phyloP scores from a whole-genome alignment of 2,888 invertebrate species.

The Macroteleia sp. region DNA sequence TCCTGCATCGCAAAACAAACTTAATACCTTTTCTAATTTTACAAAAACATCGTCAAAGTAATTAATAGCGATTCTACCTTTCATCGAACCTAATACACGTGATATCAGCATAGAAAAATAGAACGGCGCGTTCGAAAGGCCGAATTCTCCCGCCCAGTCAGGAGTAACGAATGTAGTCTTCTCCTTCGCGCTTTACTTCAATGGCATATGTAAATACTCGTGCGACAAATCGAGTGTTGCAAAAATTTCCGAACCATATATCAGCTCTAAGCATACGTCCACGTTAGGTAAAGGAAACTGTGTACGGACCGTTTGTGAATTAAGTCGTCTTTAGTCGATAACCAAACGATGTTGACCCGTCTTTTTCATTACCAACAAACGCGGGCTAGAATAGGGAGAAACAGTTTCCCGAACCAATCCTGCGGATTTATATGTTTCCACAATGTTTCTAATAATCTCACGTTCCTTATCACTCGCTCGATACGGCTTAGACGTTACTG shows the following conservation, averaged over 20 bases:
- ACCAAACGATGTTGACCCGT: background rate
- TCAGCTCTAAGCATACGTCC: background rate
- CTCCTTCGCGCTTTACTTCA: constrained; percentile 14
- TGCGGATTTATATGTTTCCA: background rate
- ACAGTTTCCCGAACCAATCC: constrained; percentile 1
- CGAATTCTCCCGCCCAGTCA: constrained; percentile 69
- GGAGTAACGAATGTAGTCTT: constrained; percentile 65
- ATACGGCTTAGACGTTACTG: background rate
- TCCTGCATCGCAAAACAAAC: too few relatives aligned
- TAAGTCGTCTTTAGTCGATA: constrained; percentile 8
- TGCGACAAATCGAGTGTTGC: background rate
- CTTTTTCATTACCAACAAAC: background rate
- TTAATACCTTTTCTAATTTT: constrained; percentile 60
- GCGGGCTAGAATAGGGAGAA: constrained; percentile 1
- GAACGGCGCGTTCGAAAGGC: constrained; percentile 69
- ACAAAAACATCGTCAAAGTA: constrained; percentile 74
- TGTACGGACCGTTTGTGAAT: background rate
- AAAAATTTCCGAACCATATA: constrained; percentile 7
- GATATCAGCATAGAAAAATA: constrained; percentile 69
- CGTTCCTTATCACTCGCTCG: background rate
- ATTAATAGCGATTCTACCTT: constrained; percentile 54
- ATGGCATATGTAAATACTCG: constrained; percentile 5
- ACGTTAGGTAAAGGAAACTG: constrained; percentile 23
- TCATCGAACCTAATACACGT: constrained; percentile 59
- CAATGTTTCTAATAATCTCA: background rate